phyloP scores from a whole-genome alignment of 1,140 invertebrate species.

The Bombyx mori region ASM3026992v2 NC_085114.1:8092001-8092500 shows the following conservation, averaged over 20 bases:
- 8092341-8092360: slow-evolving; percentile 35
- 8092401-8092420: too few species aligned
- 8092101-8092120: too few species aligned
- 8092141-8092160: neutral
- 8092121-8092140: neutral
- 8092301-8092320: slow-evolving; percentile 10
- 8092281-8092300: neutral
- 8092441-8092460: too few species aligned
- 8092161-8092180: neutral
- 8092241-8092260: slow-evolving; percentile 7
- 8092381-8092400: too few species aligned
- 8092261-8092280: too few species aligned
- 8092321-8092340: slow-evolving; percentile 25
- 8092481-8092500: slow-evolving; percentile 1
- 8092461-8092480: neutral
- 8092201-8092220: slow-evolving; percentile 13
- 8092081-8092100: too few species aligned
- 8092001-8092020: too few species aligned
- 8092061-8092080: too few species aligned
- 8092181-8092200: neutral
- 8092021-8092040: too few species aligned
- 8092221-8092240: slow-evolving; percentile 22
- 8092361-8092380: slow-evolving; percentile 36
- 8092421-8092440: too few species aligned
- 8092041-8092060: too few species aligned